Evolutionary conservation across 2,888 invertebrate species (phyloP), one percentile per base, ranked within the genome.

Genomic region (Cataglyphis altisquamis): DNA sequence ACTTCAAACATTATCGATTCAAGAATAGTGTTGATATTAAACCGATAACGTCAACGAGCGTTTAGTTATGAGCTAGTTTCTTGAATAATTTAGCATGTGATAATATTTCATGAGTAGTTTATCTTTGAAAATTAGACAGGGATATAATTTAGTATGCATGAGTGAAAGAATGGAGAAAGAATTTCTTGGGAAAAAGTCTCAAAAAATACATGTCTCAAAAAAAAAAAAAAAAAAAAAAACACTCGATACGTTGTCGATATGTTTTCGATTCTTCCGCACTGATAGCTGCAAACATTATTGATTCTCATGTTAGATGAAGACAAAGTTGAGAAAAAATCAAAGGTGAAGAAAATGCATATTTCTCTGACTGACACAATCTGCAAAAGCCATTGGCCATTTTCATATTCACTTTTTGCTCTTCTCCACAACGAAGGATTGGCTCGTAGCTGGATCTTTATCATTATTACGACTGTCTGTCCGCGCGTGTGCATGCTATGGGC

Each of bases 391-490:
- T 41, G 67, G 36, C 2, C 36, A 12, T 55, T 63, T 75, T n/a
- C 52, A 29, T 3, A 66, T 60, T 32, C 60, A 45, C 57, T 32
- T 77, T 57, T 82, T 63, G 39, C 52, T 73, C 62, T 41, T 72
- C 41, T 25, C 64, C 45, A 41, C 83, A 88, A 88, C 89, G 87
- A 91, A 86, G 91, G 87, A 87, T 86, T 83, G 85, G 86, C 90
- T 86, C 84, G 80, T 21, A 83, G 85, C 80, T 84, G 85, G 90
- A 92, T 92, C 90, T 86, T 92, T 91, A 92, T 92, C 92, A 86
- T 91, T 90, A 88, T 91, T 92, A 91, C 90, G 90, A 92, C 91
- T 91, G 90, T 88, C 88, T 73, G 84, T 87, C 82, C 87, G 86
- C 68, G 87, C 74, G 87, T 85, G 84, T 87, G 86, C 86, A 87